A percentile compares a stretch with the other conserved stretches of the same genome.
phyloP scores from a whole-genome alignment of 2,113 vertebrate species.

The Thamnaconus septentrionalis region DNA sequence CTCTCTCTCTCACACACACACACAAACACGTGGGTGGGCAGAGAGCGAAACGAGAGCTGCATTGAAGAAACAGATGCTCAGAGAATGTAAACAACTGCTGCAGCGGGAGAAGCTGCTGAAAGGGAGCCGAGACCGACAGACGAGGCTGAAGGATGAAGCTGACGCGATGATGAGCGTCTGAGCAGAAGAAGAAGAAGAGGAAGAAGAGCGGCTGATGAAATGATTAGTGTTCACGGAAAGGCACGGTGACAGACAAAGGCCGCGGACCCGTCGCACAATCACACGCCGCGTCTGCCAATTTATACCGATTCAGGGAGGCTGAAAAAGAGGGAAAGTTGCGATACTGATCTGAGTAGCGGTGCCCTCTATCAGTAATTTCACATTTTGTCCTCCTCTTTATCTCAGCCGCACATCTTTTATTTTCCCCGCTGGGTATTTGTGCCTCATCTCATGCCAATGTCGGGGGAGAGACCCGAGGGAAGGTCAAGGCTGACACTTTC shows the following conservation, averaged over 20 bases:
- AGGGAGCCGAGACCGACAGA: conserved; percentile 27
- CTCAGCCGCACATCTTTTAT: neutral
- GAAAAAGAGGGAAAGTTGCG: conserved; percentile 7
- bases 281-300: conserved; percentile 31
- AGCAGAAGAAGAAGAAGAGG: conserved; percentile 33
- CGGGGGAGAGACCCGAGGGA: conserved; percentile 2
- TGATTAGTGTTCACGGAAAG: conserved; percentile 51
- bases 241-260: conserved; percentile 18
- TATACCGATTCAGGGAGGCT: conserved; percentile 22
- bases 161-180: conserved; percentile 59
- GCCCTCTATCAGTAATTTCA: neutral
- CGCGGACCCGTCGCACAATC: no score
- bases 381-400: neutral
- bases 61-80: conserved; percentile 33
- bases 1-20: neutral
- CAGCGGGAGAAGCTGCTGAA: conserved; percentile 19
- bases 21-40: conserved; percentile 17
- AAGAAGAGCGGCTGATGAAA: conserved; percentile 63
- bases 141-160: conserved; percentile 50
- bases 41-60: conserved; percentile 26
- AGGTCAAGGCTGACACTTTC: no score
- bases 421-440: neutral
- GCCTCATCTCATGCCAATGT: neutral
- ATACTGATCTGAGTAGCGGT: conserved; percentile 3
- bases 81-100: conserved; percentile 34